Evolutionary conservation across 2,888 invertebrate genomes (phyloP), one percentile per base, ranked within the genome.

Genomic region (Drosophila koepferae): DNA sequence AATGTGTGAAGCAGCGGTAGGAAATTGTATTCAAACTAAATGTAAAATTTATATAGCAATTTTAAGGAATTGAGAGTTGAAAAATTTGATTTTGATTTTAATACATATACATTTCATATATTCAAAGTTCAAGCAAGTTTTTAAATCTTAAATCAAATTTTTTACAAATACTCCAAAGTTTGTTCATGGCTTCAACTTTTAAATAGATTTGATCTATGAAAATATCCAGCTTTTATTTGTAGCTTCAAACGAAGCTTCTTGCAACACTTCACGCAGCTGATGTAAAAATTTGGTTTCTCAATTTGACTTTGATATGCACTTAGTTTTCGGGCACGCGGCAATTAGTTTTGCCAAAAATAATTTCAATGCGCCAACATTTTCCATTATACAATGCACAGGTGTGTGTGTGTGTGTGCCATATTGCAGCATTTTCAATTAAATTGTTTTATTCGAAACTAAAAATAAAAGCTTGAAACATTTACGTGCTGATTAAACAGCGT

Each of bases 401-500:
- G 31, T 53, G 23, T 40, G 48, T 40, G 34, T 69, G 65, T 64
- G 59, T 65, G 53, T 68, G 59, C 77, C 67, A 78, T 76, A 68
- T 78, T 80, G 77, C 63, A 69, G 77, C 64, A 80, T 80, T 76
- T 72, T 76, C 55, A 41, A 62, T 72, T 80, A 38, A 77, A 81
- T 77, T 73, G 69, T 81, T 67, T 80, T 63, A 73, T 65, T 74
- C 44, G 69, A 63, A 59, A 67, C 84, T 84, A 81, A 83, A 84
- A 89, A 86, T 88, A 86, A 65, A 74, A 61, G 53, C 36, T 38
- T 36, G 58, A 72, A 56, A 68, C 78, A 80, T 76, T 89, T 86
- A 80, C 88, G 81, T 78, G 81, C 81, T 86, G 83, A 82, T 90
- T 81, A 82, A 77, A 69, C 61, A 68, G 80, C 82, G 83, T 77